Conservation (phyloP, 1,140 invertebrate species). For the Drosophila cardini region DNA sequence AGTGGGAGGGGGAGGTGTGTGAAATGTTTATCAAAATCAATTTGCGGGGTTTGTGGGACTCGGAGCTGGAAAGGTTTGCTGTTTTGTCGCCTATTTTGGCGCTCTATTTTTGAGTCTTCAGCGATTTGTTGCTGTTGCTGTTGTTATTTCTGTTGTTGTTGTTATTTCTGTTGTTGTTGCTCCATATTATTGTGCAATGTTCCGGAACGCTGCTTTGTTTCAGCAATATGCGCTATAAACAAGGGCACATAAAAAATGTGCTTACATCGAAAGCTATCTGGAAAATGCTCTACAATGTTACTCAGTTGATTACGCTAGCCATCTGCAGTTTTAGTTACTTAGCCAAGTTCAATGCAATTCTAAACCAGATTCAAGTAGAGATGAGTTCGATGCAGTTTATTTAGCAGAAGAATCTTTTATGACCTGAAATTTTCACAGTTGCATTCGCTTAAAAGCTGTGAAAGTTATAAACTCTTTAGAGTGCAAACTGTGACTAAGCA, state of each 20-base stretch:
- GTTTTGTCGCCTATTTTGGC: slow-evolving; percentile 74
- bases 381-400: slow-evolving; percentile 9
- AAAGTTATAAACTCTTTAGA: slow-evolving; percentile 1
- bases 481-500: not conserved
- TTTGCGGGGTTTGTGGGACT: slow-evolving; percentile 44
- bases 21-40: slow-evolving; percentile 70
- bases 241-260: slow-evolving; percentile 53
- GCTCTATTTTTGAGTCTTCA: slow-evolving; percentile 77
- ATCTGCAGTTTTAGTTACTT: slow-evolving; percentile 47
- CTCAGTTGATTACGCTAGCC: slow-evolving; percentile 65
- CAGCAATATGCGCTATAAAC: slow-evolving; percentile 78
- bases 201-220: slow-evolving; percentile 80
- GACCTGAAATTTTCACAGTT: not conserved
- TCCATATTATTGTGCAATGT: slow-evolving; percentile 77
- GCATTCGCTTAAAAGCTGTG: slow-evolving; percentile 2
- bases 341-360: slow-evolving; percentile 25
- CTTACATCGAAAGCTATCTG: slow-evolving; percentile 27
- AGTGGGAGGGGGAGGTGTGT: slow-evolving; percentile 13
- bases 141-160: slow-evolving; percentile 25
- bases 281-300: slow-evolving; percentile 61
- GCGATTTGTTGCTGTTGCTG: slow-evolving; percentile 35
- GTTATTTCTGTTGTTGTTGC: slow-evolving; percentile 43
- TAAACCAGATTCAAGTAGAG: slow-evolving; percentile 16
- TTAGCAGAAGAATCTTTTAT: slow-evolving; percentile 41
- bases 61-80: not conserved